Percentiles rank a stretch among this genome's conserved stretches.
These are phyloP conservation scores for Coptotermes formosanus DNA, from an alignment of 1,140 invertebrate species.

Conservation along the genomic window DNA sequence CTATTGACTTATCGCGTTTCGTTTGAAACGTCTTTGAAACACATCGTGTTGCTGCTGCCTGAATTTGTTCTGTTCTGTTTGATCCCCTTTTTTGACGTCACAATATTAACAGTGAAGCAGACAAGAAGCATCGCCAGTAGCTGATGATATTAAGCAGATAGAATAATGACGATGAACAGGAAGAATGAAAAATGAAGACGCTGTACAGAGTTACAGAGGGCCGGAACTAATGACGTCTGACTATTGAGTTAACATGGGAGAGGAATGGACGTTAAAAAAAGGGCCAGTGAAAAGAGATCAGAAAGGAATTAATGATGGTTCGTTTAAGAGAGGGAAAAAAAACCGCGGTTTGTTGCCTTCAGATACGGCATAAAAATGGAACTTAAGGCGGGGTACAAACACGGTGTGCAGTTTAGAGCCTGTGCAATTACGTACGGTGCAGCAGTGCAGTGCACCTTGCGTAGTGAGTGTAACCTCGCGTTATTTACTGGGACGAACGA, in stretches of 20 bases:
- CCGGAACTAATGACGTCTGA: slow-evolving; percentile 1
- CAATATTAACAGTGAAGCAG: neutral
- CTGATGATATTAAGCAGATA: slow-evolving; percentile 16
- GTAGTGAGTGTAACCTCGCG: too few species aligned
- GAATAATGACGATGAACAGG: slow-evolving; percentile 2
- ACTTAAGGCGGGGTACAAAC: neutral
- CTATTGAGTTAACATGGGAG: neutral
- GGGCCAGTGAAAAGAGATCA: neutral
- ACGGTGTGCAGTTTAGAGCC: neutral
- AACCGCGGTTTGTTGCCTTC: neutral
- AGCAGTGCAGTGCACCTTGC: too few species aligned
- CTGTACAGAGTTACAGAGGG: neutral
- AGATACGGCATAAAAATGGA: neutral
- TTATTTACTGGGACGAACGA: too few species aligned
- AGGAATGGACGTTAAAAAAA: slow-evolving; percentile 9
- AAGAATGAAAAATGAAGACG: slow-evolving; percentile 14
- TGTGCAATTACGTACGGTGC: too few species aligned
- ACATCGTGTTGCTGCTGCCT: too few species aligned
- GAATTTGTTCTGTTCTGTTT: too few species aligned
- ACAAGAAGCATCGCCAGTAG: neutral
- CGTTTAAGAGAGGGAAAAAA: neutral
- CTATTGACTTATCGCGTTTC: too few species aligned
- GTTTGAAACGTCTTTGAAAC: too few species aligned
- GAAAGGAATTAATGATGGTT: slow-evolving; percentile 10
- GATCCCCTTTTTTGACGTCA: neutral